Evolutionary conservation across 2,888 invertebrate species (phyloP).

Genomic region (Stenolophus ochropezus): DNA sequence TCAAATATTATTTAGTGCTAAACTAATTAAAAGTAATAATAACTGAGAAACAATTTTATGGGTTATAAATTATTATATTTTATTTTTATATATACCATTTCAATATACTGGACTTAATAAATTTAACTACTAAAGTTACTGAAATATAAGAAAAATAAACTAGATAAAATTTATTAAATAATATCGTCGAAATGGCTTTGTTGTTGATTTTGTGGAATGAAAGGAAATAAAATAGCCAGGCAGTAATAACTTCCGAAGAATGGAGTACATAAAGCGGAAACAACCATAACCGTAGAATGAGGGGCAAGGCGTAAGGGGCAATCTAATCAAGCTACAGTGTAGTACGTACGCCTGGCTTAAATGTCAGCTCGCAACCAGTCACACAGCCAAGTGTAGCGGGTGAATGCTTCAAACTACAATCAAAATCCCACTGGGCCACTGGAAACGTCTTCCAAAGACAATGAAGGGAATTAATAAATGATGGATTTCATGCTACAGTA

Average conservation of each 20-base stretch:
- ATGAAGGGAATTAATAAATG: conserved; percentile 49
- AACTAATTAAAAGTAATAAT: conserved; percentile 6
- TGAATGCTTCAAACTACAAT: not conserved
- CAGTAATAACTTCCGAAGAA: conserved; percentile 22
- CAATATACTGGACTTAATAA: no score
- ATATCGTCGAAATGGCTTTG: no score
- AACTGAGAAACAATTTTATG: not conserved
- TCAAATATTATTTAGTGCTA: not conserved
- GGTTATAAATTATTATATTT: not conserved
- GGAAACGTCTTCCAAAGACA: conserved; percentile 43
- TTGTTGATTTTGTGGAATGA: no score
- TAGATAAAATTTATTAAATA: no score
- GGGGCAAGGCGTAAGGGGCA: conserved; percentile 11
- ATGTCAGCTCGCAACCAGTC: conserved; percentile 49
- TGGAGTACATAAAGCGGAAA: conserved; percentile 28
- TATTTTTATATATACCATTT: no score
- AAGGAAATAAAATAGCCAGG: not conserved
- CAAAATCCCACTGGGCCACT: conserved; percentile 1
- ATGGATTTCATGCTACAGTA: conserved; percentile 49
- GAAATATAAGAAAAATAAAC: not conserved
- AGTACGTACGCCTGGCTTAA: conserved; percentile 39
- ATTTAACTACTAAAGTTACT: no score
- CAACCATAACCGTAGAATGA: conserved; percentile 18
- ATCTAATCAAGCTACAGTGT: conserved; percentile 37
- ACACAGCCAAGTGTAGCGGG: not conserved